Evolutionary conservation across 2,888 invertebrate genomes (phyloP).

Genomic region (Carpatolechia fugitivella): DNA sequence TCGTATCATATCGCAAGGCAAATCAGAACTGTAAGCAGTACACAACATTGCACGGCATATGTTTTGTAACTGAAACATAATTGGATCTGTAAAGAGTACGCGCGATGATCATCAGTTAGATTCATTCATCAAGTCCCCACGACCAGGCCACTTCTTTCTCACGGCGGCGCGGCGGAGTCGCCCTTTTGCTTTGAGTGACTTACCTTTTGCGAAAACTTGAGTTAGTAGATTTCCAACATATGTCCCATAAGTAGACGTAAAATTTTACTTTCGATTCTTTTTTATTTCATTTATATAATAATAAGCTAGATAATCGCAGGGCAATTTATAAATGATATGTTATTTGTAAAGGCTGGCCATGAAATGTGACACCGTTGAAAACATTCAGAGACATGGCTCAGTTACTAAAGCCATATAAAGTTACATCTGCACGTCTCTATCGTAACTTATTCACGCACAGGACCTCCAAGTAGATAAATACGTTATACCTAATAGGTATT

Average conservation of each 20-base stretch:
- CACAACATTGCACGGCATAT: background rate
- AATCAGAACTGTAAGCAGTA: no score
- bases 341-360: background rate
- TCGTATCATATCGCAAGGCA: no score
- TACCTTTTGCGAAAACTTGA: slow-evolving; percentile 3
- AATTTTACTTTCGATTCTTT: no score
- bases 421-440: background rate
- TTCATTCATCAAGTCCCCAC: slow-evolving; percentile 1
- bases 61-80: slow-evolving; percentile 2
- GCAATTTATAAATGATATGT: no score
- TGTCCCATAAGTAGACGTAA: no score
- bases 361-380: background rate
- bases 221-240: background rate
- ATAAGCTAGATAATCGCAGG: no score
- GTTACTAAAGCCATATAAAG: slow-evolving; percentile 2
- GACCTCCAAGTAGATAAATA: background rate
- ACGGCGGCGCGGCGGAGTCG: background rate
- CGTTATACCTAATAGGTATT: no score
- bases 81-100: background rate
- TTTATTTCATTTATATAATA: no score
- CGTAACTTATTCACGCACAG: background rate
- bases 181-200: background rate
- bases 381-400: background rate
- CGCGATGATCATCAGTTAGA: background rate
- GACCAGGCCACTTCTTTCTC: slow-evolving; percentile 2